These are phyloP conservation scores for Agapornis canus DNA, from an alignment of 2,797 vertebrate genomes.

Conservation along the genomic window DNA sequence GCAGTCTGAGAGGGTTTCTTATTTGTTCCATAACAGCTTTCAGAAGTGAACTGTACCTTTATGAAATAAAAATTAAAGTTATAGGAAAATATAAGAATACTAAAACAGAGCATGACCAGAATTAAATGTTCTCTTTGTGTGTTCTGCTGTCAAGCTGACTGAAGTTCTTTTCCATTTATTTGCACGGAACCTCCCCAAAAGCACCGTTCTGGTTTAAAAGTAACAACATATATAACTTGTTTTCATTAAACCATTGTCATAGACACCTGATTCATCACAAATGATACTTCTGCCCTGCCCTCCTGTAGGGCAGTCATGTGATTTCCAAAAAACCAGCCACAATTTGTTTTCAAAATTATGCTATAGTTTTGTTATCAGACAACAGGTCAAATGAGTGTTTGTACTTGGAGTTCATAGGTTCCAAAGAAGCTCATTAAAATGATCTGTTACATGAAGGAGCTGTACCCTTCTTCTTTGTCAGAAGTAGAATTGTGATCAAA, in stretches of 20 bases:
- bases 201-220: not conserved
- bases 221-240: not conserved
- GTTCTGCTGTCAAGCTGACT: not conserved
- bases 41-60: not conserved
- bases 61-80: not conserved
- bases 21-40: constrained; percentile 12
- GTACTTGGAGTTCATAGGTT: not conserved
- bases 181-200: not conserved
- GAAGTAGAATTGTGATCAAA: not conserved
- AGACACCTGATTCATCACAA: constrained; percentile 3
- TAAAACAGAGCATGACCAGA: not conserved
- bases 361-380: constrained; percentile 1
- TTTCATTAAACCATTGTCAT: not conserved
- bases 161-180: not conserved
- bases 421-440: not conserved
- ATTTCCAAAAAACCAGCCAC: not conserved
- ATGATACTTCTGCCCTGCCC: not conserved
- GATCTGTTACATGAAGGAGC: not conserved
- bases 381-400: constrained; percentile 12
- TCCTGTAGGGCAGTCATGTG: not conserved
- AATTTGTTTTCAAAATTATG: constrained; percentile 3
- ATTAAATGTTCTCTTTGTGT: not conserved
- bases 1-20: constrained; percentile 32
- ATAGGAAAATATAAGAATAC: not conserved
- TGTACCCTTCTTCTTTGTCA: not conserved